Percentiles rank a stretch among this genome's conserved stretches.
Evolutionary conservation across 2,888 invertebrate species (phyloP).

Genomic region (Scaptomyza reducta): DNA sequence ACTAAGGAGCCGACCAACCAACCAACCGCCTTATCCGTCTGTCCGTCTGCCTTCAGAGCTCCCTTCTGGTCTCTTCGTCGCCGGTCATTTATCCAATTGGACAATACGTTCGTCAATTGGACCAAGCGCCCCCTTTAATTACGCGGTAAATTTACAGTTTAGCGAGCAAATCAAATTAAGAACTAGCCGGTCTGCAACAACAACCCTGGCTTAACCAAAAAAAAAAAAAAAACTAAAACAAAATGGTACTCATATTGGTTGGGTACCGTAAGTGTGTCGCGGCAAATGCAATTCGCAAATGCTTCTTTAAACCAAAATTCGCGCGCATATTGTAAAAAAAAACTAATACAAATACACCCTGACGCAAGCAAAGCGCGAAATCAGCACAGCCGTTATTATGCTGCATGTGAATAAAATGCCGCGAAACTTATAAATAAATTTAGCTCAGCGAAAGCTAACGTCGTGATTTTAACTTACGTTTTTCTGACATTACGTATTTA

Average conservation of each 20-base stretch:
- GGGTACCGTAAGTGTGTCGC: conserved; percentile 49
- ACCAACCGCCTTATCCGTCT: neutral
- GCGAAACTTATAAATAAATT: conserved; percentile 55
- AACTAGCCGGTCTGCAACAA: conserved; percentile 28
- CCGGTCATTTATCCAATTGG: conserved; percentile 38
- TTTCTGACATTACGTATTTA: conserved; percentile 70
- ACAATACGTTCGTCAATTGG: conserved; percentile 40
- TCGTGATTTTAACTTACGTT: conserved; percentile 43
- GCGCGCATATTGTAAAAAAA: conserved; percentile 49
- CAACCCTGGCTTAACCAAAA: conserved; percentile 31
- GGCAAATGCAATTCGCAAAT: conserved; percentile 38
- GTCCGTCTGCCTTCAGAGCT: neutral
- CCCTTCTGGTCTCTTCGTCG: conserved; percentile 9
- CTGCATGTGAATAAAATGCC: conserved; percentile 44
- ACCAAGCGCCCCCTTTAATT: conserved; percentile 36
- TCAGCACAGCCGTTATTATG: conserved; percentile 28
- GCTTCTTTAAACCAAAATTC: conserved; percentile 57
- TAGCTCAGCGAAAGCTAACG: conserved; percentile 40
- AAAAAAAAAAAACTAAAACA: conserved; percentile 50
- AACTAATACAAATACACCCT: conserved; percentile 18
- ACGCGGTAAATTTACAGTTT: conserved; percentile 14
- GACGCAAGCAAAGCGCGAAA: conserved; percentile 24
- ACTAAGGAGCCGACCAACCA: neutral
- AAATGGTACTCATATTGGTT: conserved; percentile 29
- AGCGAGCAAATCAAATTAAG: conserved; percentile 45